Evolutionary conservation across 2,797 vertebrate species (phyloP).

Genomic region (Champsocephalus esox): DNA sequence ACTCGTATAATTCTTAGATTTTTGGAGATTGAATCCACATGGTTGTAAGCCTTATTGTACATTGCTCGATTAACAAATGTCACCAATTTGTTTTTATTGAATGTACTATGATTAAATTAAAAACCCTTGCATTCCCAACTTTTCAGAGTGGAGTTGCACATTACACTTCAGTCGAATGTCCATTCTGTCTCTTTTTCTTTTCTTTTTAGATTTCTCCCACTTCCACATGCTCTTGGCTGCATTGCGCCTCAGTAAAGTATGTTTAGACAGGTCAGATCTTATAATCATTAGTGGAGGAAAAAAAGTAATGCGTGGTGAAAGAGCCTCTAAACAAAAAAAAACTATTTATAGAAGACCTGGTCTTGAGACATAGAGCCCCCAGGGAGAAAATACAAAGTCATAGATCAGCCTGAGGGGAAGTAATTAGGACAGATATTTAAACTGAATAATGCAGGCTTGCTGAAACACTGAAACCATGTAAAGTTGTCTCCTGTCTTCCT

Average conservation of each 20-base stretch:
- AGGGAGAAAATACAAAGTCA: slow-evolving; percentile 72
- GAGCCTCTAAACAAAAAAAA: slow-evolving; percentile 33
- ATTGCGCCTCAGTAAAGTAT: slow-evolving; percentile 20
- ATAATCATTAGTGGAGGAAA: slow-evolving; percentile 69
- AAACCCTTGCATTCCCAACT: not conserved
- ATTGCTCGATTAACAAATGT: not conserved
- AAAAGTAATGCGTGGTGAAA: slow-evolving; percentile 48
- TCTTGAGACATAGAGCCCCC: slow-evolving; percentile 63
- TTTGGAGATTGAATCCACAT: not conserved
- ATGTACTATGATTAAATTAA: not conserved
- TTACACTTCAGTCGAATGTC: not conserved
- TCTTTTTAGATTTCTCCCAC: not conserved
- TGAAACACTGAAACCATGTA: slow-evolving; percentile 79
- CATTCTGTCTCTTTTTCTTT: not conserved
- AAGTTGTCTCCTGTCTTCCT: slow-evolving; percentile 72
- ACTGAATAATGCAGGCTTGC: slow-evolving; percentile 77
- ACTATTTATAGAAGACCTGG: slow-evolving; percentile 76
- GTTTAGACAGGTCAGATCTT: slow-evolving; percentile 66
- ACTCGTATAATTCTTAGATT: not conserved
- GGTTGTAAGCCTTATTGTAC: not conserved
- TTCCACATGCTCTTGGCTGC: slow-evolving; percentile 3
- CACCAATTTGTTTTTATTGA: too few species aligned
- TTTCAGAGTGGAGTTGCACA: not conserved
- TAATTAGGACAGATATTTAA: slow-evolving; percentile 83
- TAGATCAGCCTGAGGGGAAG: slow-evolving; percentile 77